Conservation (phyloP, 1,140 invertebrate genomes). For the Eriosoma lanigerum region DNA sequence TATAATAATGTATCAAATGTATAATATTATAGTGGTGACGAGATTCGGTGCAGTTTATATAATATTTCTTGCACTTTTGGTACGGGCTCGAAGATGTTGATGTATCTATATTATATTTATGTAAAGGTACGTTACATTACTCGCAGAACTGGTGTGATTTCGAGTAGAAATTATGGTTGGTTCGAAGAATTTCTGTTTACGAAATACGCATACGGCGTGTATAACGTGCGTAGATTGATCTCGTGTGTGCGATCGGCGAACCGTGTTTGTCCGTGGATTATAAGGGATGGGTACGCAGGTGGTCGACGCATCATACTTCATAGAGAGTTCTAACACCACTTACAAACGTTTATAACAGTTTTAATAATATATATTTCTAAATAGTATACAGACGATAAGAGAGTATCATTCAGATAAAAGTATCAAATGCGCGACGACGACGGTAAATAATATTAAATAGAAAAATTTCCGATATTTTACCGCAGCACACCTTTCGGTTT, state of each 20-base stretch:
- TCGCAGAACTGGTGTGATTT: background rate
- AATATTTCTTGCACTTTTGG: too few species aligned
- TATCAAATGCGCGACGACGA: too few species aligned
- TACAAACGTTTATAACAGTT: slow-evolving; percentile 16
- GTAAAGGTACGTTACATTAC: too few species aligned
- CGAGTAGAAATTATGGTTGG: background rate
- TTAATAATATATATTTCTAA: too few species aligned
- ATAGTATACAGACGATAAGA: too few species aligned
- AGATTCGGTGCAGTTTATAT: too few species aligned
- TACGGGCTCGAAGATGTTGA: too few species aligned
- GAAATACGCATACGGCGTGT: background rate
- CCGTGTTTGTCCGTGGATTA: slow-evolving; percentile 16
- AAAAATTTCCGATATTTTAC: background rate
- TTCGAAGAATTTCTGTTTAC: background rate
- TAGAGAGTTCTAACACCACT: background rate
- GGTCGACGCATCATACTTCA: too few species aligned
- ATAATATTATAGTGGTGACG: too few species aligned
- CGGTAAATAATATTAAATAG: too few species aligned
- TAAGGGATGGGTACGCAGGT: slow-evolving; percentile 3
- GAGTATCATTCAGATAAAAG: too few species aligned
- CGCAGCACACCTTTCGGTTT: background rate
- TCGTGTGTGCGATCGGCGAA: background rate
- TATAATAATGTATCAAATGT: background rate
- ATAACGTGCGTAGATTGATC: background rate
- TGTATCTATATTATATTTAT: too few species aligned